Percentiles rank a stretch among this genome's conserved stretches.
Evolutionary conservation across 2,888 invertebrate genomes (phyloP).

Genomic region (Taphrorychus bicolor): DNA sequence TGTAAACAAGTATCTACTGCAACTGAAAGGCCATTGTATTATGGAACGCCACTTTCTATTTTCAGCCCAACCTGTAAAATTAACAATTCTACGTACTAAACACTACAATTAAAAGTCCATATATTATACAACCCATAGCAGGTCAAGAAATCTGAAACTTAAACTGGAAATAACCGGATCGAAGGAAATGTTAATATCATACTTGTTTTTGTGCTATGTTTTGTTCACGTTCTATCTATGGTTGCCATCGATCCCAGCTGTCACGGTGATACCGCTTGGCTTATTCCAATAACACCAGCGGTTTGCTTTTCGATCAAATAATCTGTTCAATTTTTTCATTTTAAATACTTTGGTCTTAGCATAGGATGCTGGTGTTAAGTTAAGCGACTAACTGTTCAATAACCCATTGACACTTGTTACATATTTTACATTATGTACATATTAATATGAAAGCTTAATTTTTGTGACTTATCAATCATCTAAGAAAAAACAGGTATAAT

Average conservation of each 20-base stretch:
- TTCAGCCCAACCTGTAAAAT: slow-evolving; percentile 11
- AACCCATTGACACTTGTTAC: too few species aligned
- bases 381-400: too few species aligned
- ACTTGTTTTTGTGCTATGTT: slow-evolving; percentile 15
- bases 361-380: too few species aligned
- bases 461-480: too few species aligned
- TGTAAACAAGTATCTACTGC: too few species aligned
- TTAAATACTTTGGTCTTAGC: too few species aligned
- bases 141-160: slow-evolving; percentile 36
- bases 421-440: too few species aligned
- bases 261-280: background rate
- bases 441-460: too few species aligned
- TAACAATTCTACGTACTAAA: slow-evolving; percentile 5
- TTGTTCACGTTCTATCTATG: slow-evolving; percentile 4
- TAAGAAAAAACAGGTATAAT: too few species aligned
- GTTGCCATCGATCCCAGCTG: background rate
- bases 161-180: slow-evolving; percentile 37
- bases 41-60: slow-evolving; percentile 22
- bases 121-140: slow-evolving; percentile 12
- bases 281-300: background rate
- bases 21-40: background rate
- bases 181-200: slow-evolving; percentile 26
- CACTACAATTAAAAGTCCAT: slow-evolving; percentile 20
- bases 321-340: too few species aligned
- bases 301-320: background rate